Base-by-base conservation (phyloP, 2,888 invertebrate genomes). In the Diadromus collaris region DNA sequence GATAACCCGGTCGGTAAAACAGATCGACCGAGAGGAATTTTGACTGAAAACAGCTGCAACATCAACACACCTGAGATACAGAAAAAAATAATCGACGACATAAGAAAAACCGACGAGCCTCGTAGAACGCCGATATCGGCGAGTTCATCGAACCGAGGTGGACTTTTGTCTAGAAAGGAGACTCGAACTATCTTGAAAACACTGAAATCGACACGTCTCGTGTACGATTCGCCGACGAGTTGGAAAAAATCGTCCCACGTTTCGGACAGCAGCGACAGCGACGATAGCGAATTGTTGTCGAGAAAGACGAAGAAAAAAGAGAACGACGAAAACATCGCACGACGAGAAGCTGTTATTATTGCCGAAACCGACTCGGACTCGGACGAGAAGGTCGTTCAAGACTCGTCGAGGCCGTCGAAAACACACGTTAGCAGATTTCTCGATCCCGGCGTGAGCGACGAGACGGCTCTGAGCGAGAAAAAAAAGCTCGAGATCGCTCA, bases 401-500 rank as follows among this genome's bases (percentile, higher is more conserved):
- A 74, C 46, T 19, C 29, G 16, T 13, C 48, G 13, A 81, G 76
- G 51, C 81, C 82, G 2, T 58, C 58, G 24, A 83, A 83, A 41
- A 84, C 84, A 0, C 83, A 83, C 63, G 68, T 84, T 2, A 80
- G 63, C 21, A 76, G 83, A 69, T 82, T 82, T 60, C 61, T 83
- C 46, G 72, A 84, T 16, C 77, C 81, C 1, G n/a, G 65, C 2
- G 27, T 58, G 0, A 41, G 46, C n/a, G 64, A 51, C 9, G 56
- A 69, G 5, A 38, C 61, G 63, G 64, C 27, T 56, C 16, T 67
- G 73, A 78, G 68, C 29, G 87, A 85, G 27, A 83, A 81, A n/a
- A 90, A 88, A 72, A 88, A 87, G 24, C 84, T 83, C 4, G 86
- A 90, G 63, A 89, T 91, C 51, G 82, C 86, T 0, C 79, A 86